These are phyloP conservation scores for Theristicus caerulescens DNA, from an alignment of 2,113 vertebrate species.

Conservation along the genomic window DNA sequence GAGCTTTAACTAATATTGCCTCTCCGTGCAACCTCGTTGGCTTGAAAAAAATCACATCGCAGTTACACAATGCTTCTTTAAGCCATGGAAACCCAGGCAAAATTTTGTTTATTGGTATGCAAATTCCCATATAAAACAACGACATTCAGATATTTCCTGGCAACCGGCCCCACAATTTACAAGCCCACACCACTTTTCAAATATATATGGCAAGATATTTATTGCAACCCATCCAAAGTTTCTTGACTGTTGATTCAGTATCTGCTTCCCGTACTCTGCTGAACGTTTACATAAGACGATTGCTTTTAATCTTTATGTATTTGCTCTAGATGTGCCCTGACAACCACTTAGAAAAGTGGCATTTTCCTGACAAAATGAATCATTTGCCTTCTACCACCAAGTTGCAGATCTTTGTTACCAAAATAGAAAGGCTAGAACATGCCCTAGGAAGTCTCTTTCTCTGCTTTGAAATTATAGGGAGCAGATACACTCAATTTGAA, in stretches of 20 bases:
- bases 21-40: neutral
- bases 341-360: constrained; percentile 20
- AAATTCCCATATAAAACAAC: neutral
- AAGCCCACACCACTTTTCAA: neutral
- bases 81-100: neutral
- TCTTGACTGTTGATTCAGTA: neutral
- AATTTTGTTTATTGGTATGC: neutral
- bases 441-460: constrained; percentile 10
- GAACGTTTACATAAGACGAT: neutral
- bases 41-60: neutral
- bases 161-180: neutral
- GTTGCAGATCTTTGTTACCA: neutral
- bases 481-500: neutral
- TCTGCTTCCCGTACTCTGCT: neutral
- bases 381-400: constrained; percentile 29
- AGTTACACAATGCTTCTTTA: neutral
- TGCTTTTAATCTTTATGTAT: constrained; percentile 32
- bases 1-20: neutral
- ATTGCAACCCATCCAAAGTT: neutral
- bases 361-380: constrained; percentile 50
- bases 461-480: neutral
- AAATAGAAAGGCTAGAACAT: constrained; percentile 45
- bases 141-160: neutral
- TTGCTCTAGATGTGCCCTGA: constrained; percentile 13
- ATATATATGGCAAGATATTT: neutral